phyloP scores from a whole-genome alignment of 1,140 invertebrate species.

The Heliconius hermathena region DNA sequence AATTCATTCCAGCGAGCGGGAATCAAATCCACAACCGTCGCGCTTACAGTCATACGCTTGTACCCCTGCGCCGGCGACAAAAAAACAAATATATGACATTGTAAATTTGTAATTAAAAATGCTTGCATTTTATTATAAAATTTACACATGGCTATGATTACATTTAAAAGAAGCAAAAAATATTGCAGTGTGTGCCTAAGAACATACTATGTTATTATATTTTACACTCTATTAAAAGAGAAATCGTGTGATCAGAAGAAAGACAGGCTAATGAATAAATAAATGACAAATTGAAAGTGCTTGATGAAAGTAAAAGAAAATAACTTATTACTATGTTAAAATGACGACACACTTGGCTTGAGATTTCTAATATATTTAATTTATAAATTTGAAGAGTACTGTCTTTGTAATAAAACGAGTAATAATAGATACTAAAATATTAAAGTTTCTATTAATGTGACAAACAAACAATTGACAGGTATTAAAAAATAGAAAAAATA shows the following conservation, averaged over 20 bases:
- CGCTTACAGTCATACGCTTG: too few species aligned
- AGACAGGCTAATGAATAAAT: constrained; percentile 16
- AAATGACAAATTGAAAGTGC: constrained; percentile 18
- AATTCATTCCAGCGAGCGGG: too few species aligned
- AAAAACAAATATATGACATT: too few species aligned
- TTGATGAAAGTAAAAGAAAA: constrained; percentile 18
- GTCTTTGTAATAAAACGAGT: background rate
- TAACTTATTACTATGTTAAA: constrained; percentile 6
- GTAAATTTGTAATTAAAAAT: too few species aligned
- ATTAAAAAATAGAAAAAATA: too few species aligned
- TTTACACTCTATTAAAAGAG: constrained; percentile 5
- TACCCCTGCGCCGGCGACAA: too few species aligned
- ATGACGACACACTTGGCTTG: background rate
- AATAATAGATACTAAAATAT: background rate
- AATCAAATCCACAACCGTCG: too few species aligned
- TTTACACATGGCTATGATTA: too few species aligned
- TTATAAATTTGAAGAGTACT: background rate
- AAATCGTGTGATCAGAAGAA: background rate
- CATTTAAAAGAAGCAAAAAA: too few species aligned
- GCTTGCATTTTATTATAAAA: too few species aligned
- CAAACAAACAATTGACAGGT: too few species aligned
- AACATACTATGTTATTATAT: background rate
- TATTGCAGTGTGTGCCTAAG: background rate
- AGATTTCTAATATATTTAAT: background rate
- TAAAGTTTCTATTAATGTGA: background rate